Conservation (phyloP, 2,797 vertebrate genomes). For the Rhinogobio ventralis region DNA sequence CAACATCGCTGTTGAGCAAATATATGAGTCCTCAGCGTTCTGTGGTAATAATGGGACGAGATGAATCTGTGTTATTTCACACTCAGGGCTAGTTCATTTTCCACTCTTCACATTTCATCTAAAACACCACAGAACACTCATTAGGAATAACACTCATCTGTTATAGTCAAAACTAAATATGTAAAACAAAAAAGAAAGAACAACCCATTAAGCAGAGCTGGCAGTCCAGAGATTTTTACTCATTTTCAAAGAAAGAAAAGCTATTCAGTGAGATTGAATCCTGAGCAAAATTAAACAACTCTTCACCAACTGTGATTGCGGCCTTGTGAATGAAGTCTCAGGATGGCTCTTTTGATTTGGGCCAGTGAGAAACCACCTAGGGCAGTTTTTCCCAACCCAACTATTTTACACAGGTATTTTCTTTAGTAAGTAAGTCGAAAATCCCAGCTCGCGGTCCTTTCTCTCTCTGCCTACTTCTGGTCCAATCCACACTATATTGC, state of each 20-base stretch:
- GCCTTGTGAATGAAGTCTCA: neutral
- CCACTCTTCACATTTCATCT: constrained; percentile 34
- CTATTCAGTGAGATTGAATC: neutral
- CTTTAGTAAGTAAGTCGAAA: neutral
- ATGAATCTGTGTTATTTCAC: constrained; percentile 41
- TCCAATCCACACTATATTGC: neutral
- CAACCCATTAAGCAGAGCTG: constrained; percentile 16
- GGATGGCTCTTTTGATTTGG: neutral
- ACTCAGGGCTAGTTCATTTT: constrained; percentile 24
- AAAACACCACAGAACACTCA: constrained; percentile 22
- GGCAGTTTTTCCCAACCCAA: neutral
- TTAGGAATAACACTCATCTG: constrained; percentile 26
- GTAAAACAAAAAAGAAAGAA: neutral
- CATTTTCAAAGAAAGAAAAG: neutral
- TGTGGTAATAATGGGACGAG: constrained; percentile 28
- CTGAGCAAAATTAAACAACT: neutral
- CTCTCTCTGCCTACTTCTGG: neutral
- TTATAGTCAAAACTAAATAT: neutral
- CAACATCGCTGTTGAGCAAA: constrained; percentile 23
- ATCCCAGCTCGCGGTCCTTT: neutral
- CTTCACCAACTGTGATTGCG: neutral
- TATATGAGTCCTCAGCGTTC: constrained; percentile 3
- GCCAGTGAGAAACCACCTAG: too few relatives aligned
- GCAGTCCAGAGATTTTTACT: constrained; percentile 1
- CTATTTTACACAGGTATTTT: neutral